Base-by-base conservation (phyloP, 2,113 vertebrate species). In the Peromyscus leucopus region DNA sequence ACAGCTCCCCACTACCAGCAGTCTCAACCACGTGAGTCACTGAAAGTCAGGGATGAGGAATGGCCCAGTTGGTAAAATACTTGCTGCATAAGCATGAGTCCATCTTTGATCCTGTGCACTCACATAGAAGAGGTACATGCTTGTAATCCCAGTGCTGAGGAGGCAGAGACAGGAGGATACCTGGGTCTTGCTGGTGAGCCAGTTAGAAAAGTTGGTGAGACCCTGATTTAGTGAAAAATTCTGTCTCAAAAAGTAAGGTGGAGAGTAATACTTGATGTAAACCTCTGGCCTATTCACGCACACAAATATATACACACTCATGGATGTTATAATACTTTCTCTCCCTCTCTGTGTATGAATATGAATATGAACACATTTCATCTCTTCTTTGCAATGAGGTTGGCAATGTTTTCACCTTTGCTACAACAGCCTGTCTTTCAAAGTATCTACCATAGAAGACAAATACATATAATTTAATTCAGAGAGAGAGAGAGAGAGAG, bases 401-500 rank as follows among this genome's bases (percentile, higher is more conserved):
- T 4, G 1, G 42, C 16, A 36, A 67, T 17, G 19, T 5, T 13
- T 12, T 84, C 63, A 19, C 79, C 76, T 86, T 85, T 24, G 16
- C 46, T 83, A 19, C 22, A 36, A 72, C 24, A 61, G 88, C 6
- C 51, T 88, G 42, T 95, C 69, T 59, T 72, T 28, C 86, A 57
- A 80, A 95, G 48, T 13, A 4, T 55, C 48, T 90, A 46, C 6
- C 28, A 76, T 17, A 59, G 80, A 90, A 96, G 90, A 95, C 74
- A 8, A 36, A 89, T 17, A 4, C 71, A 24, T 39, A 42, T 59
- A 65, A 63, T 95, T 95, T 82, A 61, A 88, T 78, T 90, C 28
- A 57, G 69, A 94, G 39, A 89, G 28, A 82, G 2, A 9, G 51
- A 19, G 88, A 26, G 46, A 42, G 42, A 42, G 42, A 4, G 42